A percentile compares a stretch with the other conserved stretches of the same genome.
phyloP scores from a whole-genome alignment of 2,888 invertebrate genomes.

The Andrena bicolor region DNA sequence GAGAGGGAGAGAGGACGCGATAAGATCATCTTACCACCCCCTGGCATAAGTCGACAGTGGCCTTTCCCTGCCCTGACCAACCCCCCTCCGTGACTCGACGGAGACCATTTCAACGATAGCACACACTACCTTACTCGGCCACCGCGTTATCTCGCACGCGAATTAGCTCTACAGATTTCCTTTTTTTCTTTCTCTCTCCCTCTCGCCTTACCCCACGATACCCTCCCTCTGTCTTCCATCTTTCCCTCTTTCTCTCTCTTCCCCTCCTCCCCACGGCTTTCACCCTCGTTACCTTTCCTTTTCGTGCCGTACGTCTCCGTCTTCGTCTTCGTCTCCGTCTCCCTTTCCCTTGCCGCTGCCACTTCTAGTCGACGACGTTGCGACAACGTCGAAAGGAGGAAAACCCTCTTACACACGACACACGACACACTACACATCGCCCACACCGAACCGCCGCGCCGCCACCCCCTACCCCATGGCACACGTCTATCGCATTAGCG shows the following conservation, averaged over 20 bases:
- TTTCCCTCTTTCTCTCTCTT: constrained; percentile 16
- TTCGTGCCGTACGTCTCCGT: constrained; percentile 21
- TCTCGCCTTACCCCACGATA: constrained; percentile 15
- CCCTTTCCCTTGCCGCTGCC: constrained; percentile 58
- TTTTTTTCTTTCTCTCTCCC: constrained; percentile 64
- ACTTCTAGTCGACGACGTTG: constrained; percentile 70
- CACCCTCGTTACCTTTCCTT: constrained; percentile 27
- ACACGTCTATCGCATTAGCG: constrained; percentile 72
- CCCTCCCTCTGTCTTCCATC: constrained; percentile 13
- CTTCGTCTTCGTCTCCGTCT: constrained; percentile 36
- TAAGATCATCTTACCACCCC: constrained; percentile 78
- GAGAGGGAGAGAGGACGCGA: constrained; percentile 64
- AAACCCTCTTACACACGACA: constrained; percentile 66
- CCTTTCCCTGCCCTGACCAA: constrained; percentile 82
- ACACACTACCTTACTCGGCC: constrained; percentile 69
- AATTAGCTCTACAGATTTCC: constrained; percentile 84
- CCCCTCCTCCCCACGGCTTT: constrained; percentile 3
- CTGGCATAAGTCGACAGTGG: constrained; percentile 80
- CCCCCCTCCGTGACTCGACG: constrained; percentile 80
- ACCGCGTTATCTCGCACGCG: constrained; percentile 84
- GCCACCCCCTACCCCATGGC: constrained; percentile 28
- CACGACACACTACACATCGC: constrained; percentile 50
- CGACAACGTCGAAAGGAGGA: constrained; percentile 71
- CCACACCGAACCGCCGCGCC: constrained; percentile 18
- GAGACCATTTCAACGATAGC: constrained; percentile 79